Conservation (phyloP, 1,140 invertebrate genomes). For the Gonatopus flavifemur region DNA sequence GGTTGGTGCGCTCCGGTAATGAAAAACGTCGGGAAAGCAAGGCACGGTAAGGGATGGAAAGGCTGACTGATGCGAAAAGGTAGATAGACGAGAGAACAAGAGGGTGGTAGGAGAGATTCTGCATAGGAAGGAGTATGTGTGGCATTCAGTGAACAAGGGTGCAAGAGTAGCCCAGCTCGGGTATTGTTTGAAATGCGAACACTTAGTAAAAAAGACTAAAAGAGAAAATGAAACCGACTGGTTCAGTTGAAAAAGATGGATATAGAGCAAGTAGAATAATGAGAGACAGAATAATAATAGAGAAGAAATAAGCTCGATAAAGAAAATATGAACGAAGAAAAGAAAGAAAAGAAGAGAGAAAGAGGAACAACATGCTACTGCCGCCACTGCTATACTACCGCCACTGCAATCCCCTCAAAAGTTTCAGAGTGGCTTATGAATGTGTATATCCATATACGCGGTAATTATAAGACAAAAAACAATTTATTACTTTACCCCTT, state of each 20-base stretch:
- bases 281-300: not conserved
- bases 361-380: not conserved
- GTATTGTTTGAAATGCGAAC: conserved; percentile 43
- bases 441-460: no score
- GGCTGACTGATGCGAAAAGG: conserved; percentile 28
- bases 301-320: not conserved
- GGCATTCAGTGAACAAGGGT: conserved; percentile 21
- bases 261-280: not conserved
- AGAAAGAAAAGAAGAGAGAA: conserved; percentile 1
- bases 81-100: conserved; percentile 22
- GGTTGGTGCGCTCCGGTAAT: conserved; percentile 23
- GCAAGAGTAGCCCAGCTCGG: conserved; percentile 32
- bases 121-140: conserved; percentile 13
- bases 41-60: no score
- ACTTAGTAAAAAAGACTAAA: conserved; percentile 30
- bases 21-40: conserved; percentile 25
- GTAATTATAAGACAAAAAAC: no score
- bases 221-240: conserved; percentile 11
- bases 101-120: conserved; percentile 4
- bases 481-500: no score
- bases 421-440: no score
- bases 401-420: no score
- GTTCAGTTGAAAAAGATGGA: not conserved
- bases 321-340: not conserved
- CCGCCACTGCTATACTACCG: no score